A percentile compares a stretch with the other conserved stretches of the same genome.
Evolutionary conservation across 2,888 invertebrate species (phyloP).

Genomic region (Lucinisca nassula): DNA sequence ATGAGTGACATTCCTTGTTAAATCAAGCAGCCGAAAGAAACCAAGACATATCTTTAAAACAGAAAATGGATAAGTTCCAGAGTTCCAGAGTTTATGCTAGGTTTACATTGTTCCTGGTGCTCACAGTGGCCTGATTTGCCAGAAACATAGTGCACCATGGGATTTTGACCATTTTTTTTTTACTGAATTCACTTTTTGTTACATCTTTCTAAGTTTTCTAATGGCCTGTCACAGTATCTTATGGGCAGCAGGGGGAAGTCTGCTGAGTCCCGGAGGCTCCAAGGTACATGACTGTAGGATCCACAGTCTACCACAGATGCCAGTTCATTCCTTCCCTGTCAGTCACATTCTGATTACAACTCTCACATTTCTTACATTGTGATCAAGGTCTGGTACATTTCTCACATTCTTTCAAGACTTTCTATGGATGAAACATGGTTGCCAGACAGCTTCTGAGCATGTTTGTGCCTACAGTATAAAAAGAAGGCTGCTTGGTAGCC

Average conservation of each 20-base stretch:
- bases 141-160: conserved; percentile 42
- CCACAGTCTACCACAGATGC: neutral
- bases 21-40: too few species aligned
- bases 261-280: neutral
- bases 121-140: conserved; percentile 45
- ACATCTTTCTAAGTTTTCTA: neutral
- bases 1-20: too few species aligned
- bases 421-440: neutral
- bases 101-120: conserved; percentile 47
- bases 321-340: neutral
- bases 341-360: neutral
- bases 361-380: neutral
- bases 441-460: neutral
- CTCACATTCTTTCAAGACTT: neutral
- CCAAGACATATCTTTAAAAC: too few species aligned
- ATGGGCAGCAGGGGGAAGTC: neutral
- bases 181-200: neutral
- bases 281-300: neutral
- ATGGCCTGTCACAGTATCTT: too few species aligned
- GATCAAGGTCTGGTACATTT: neutral
- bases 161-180: conserved; percentile 20
- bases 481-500: neutral
- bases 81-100: too few species aligned
- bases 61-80: too few species aligned
- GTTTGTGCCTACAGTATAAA: neutral